A percentile compares a stretch with the other conserved stretches of the same genome.
phyloP scores from a whole-genome alignment of 2,888 invertebrate species.

The Pandemis corylana region DNA sequence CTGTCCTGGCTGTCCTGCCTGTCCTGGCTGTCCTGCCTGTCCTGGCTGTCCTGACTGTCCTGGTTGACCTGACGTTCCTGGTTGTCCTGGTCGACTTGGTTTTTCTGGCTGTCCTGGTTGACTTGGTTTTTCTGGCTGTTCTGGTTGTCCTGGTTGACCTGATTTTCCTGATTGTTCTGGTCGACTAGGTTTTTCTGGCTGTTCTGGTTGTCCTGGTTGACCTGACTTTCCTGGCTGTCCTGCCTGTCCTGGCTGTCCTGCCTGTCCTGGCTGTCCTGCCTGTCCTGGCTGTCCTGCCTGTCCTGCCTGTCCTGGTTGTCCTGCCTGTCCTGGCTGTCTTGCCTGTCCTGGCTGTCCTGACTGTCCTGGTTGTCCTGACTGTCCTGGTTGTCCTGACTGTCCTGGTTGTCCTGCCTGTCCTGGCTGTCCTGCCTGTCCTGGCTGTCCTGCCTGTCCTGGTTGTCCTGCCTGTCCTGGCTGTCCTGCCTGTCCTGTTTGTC shows the following conservation, averaged over 20 bases:
- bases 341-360: no score
- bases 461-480: no score
- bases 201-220: background rate
- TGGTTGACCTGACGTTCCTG: background rate
- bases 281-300: background rate
- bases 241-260: background rate
- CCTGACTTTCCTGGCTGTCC: background rate
- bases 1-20: background rate
- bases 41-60: background rate
- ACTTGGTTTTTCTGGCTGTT: background rate
- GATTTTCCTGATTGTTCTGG: background rate
- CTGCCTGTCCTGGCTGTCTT: background rate
- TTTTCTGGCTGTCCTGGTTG: constrained; percentile 1
- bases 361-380: no score
- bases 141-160: background rate
- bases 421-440: no score
- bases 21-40: background rate
- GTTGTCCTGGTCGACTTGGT: background rate
- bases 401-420: no score
- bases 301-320: background rate
- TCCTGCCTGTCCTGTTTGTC: background rate
- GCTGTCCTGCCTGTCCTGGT: no score
- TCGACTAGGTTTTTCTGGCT: background rate
- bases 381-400: no score
- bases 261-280: background rate